phyloP scores from a whole-genome alignment of 2,113 vertebrate species.

The Hippolais icterina region DNA sequence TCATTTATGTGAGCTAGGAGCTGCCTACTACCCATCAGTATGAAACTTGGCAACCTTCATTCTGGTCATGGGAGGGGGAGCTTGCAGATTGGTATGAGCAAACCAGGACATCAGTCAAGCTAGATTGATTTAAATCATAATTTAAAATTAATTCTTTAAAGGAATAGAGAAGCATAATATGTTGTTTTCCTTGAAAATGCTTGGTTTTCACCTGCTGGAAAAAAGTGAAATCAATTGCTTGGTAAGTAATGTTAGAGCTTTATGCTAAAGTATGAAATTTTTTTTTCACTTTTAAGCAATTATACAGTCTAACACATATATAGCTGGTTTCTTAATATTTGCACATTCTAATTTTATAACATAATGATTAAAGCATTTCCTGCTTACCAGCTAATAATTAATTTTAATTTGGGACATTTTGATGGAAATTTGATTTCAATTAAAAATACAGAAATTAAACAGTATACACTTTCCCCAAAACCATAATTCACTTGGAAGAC shows the following conservation, averaged over 20 bases:
- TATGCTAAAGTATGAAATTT: neutral
- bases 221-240: neutral
- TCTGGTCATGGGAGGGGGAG: neutral
- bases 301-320: neutral
- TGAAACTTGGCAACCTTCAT: neutral
- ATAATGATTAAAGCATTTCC: neutral
- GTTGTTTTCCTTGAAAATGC: neutral
- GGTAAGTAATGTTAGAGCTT: neutral
- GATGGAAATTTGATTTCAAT: neutral
- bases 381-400: neutral
- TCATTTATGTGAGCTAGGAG: neutral
- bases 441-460: neutral
- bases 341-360: neutral
- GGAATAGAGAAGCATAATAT: neutral
- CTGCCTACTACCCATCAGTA: neutral
- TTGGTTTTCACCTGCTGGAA: neutral
- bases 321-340: neutral
- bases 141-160: neutral
- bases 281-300: neutral
- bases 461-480: accelerated
- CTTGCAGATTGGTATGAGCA: neutral
- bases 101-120: neutral
- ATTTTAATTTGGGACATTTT: neutral
- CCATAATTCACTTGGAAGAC: neutral
- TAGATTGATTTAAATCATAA: neutral